Base-by-base conservation (phyloP, 2,113 vertebrate species). In the Haplotaxodon microlepis region DNA sequence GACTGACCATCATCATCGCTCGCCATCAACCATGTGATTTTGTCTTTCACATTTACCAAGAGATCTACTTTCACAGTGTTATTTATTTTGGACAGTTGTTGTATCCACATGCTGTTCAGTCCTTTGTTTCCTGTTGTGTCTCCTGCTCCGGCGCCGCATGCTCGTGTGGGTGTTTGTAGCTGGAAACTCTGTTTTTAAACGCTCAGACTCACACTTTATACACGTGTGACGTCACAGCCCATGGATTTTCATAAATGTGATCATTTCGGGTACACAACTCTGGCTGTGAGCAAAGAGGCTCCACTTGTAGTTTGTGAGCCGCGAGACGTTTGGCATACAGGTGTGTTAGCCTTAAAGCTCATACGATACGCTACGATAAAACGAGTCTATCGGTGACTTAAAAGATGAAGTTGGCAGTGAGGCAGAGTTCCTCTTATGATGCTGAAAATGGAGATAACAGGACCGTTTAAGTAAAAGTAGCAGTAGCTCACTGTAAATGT, bases 341-440 rank as follows among this genome's bases (percentile, higher is more conserved):
- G 9, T 7, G 6, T 36, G 59, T 2, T 63, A 19, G 9, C 59
- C 6, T 63, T 36, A 3, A n/a, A 63, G 17, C 6, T 36, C 16
- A 2, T 10, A 19, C 7, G 54, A 19, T 63, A 19, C 6, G 9
- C 59, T 63, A 0, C 2, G 9, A 63, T 63, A 36, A 34, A 61
- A 61, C 1, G 2, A 61, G 16, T 34, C 14, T 34, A 19, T 63
- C 17, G 1, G 9, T 5, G 9, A 36, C 0, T 63, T 34, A 63
- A 36, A 19, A 61, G 57, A 1, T 36, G 31, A 36, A 0, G 14
- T 9, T 31, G 31, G 10, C 29, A 59, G 27, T 9, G 29, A 63
- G 29, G 3, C 16, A 34, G 59, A 19, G 27, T 10, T 61, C 16
- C 57, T 61, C 1, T 34, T 19, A 7, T 7, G 29, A 34, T 36